Percentiles rank a stretch among this genome's conserved stretches.
These are phyloP conservation scores for Pocillopora verrucosa DNA, from an alignment of 64 coral and sea anemone genomes.

Conservation along the genomic window DNA sequence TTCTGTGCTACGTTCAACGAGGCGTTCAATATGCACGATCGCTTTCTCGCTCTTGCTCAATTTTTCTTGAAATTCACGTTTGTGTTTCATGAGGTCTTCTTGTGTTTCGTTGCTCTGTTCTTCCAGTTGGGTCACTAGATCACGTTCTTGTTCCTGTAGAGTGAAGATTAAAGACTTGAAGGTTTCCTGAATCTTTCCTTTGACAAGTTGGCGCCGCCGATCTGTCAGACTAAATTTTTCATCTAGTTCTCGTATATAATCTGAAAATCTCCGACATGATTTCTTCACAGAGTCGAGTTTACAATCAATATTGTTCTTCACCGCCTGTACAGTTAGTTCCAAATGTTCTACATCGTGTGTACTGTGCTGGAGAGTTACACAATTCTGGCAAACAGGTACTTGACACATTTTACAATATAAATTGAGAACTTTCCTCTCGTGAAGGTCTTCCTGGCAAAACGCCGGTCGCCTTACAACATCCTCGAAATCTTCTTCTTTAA, in stretches of 20 bases:
- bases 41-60: neutral
- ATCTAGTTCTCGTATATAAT: neutral
- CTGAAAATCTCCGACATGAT: neutral
- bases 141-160: neutral
- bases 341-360: constrained; percentile 21
- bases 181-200: neutral
- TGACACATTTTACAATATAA: constrained; percentile 42
- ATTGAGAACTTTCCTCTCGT: constrained; percentile 22
- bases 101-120: neutral
- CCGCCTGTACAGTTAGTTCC: neutral
- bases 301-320: neutral
- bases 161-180: neutral
- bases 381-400: neutral
- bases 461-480: constrained; percentile 39
- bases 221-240: neutral
- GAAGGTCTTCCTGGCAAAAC: constrained; percentile 33
- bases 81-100: neutral
- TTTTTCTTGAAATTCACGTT: neutral
- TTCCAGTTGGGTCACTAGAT: neutral
- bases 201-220: neutral
- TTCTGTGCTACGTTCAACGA: neutral
- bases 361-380: neutral
- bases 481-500: constrained; percentile 60
- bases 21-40: neutral
- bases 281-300: neutral